Percentiles rank a stretch among this genome's conserved stretches.
Evolutionary conservation across 2,113 vertebrate species (phyloP).

Genomic region (Dromas ardeola): DNA sequence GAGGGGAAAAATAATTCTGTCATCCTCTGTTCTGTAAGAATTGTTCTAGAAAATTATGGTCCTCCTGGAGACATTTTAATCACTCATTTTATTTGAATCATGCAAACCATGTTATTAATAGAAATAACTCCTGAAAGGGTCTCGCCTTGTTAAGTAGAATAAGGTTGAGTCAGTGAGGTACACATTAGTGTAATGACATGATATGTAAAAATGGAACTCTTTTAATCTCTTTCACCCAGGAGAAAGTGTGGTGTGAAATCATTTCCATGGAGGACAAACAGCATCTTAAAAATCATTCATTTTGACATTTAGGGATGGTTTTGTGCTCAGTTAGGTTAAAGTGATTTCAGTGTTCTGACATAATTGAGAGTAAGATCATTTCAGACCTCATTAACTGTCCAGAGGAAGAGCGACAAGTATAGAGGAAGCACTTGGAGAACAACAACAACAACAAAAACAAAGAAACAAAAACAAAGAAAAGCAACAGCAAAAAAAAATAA

Average conservation of each 20-base stretch:
- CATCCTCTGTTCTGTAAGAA: not conserved
- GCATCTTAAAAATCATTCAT: not conserved
- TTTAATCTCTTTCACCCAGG: not conserved
- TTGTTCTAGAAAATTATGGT: slow-evolving; percentile 14
- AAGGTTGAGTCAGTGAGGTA: not conserved
- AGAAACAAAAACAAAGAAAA: not conserved
- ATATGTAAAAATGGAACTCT: not conserved
- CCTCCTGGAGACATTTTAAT: slow-evolving; percentile 10
- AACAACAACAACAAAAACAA: not conserved
- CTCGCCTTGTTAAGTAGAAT: not conserved
- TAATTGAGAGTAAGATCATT: not conserved
- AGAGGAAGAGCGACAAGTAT: not conserved
- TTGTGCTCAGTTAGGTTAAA: not conserved
- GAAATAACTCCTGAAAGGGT: not conserved
- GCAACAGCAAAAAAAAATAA: not conserved
- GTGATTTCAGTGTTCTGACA: not conserved
- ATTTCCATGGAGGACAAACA: not conserved
- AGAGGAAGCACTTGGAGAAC: not conserved
- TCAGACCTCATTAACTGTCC: not conserved
- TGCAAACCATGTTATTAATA: not conserved
- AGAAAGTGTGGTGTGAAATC: not conserved
- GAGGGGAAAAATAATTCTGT: slow-evolving; percentile 1
- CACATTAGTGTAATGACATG: not conserved
- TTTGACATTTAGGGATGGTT: not conserved
- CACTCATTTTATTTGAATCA: not conserved